phyloP scores from a whole-genome alignment of 1,140 invertebrate genomes.

The Hylaeus anthracinus region DNA sequence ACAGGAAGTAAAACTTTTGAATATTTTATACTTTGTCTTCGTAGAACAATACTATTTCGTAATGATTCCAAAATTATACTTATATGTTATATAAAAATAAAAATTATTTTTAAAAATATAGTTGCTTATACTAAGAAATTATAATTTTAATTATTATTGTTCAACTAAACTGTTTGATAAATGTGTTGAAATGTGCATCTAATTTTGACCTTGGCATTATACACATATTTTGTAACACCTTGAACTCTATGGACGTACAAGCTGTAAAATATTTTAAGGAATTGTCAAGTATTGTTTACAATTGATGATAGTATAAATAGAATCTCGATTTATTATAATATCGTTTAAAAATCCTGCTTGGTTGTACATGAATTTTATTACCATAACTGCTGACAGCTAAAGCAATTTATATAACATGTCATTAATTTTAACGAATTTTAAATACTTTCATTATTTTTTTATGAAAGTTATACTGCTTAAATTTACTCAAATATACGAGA shows the following conservation, averaged over 20 bases:
- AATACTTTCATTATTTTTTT: not conserved
- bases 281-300: not conserved
- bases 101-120: conserved; percentile 49
- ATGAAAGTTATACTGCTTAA: not conserved
- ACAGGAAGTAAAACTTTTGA: conserved; percentile 31
- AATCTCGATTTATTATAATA: not conserved
- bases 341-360: conserved; percentile 14
- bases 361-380: conserved; percentile 8
- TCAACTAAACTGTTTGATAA: conserved; percentile 16
- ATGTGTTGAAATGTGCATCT: conserved; percentile 23
- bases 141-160: conserved; percentile 21
- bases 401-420: not conserved
- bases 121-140: conserved; percentile 18
- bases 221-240: conserved; percentile 6
- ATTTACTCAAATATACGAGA: not conserved
- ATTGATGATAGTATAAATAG: not conserved
- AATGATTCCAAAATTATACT: conserved; percentile 34
- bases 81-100: conserved; percentile 60
- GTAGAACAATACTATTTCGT: not conserved
- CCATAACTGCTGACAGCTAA: not conserved
- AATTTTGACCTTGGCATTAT: not conserved
- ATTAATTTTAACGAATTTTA: not conserved
- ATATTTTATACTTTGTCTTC: not conserved
- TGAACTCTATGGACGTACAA: not conserved
- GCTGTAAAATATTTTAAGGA: not conserved